Percentiles rank a stretch among this genome's conserved stretches.
phyloP scores from a whole-genome alignment of 1,140 invertebrate species.

The Drosophila aff. region DNA sequence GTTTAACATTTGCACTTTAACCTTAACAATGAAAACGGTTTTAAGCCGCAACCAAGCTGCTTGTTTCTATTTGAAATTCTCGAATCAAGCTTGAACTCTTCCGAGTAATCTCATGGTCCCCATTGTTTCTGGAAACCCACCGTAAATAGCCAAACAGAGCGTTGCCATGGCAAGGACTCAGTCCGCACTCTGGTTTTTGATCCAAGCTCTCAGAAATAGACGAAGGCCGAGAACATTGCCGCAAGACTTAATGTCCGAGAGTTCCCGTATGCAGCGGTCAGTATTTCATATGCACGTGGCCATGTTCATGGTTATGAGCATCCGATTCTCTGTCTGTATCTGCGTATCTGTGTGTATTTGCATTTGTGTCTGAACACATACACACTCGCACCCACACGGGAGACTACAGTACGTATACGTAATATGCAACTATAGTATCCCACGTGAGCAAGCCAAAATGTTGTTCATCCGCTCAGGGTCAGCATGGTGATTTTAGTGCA shows the following conservation, averaged over 20 bases:
- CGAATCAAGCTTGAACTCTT: slow-evolving; percentile 22
- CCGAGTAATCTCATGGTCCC: slow-evolving; percentile 9
- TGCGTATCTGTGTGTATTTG: slow-evolving; percentile 41
- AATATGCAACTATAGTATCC: slow-evolving; percentile 64
- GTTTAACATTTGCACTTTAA: neutral
- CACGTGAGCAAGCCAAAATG: slow-evolving; percentile 21
- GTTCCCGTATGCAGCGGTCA: slow-evolving; percentile 65
- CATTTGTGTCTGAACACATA: slow-evolving; percentile 58
- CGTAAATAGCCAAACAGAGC: slow-evolving; percentile 14
- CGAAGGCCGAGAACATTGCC: slow-evolving; percentile 26
- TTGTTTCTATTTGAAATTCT: neutral
- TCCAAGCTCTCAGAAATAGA: slow-evolving; percentile 21
- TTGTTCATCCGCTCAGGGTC: slow-evolving; percentile 20
- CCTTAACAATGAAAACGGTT: neutral
- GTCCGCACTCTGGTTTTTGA: slow-evolving; percentile 6
- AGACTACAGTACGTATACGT: slow-evolving; percentile 74
- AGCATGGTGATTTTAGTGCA: neutral
- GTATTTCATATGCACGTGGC: slow-evolving; percentile 76
- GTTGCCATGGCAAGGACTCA: slow-evolving; percentile 27
- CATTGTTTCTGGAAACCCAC: slow-evolving; percentile 12
- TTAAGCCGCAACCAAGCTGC: slow-evolving; percentile 17
- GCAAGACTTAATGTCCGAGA: slow-evolving; percentile 51
- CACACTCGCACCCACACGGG: too few relatives aligned
- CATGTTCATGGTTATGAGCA: slow-evolving; percentile 41
- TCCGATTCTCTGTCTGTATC: slow-evolving; percentile 16